Conservation (phyloP, 2,113 vertebrate species). For the Platichthys flesus region DNA sequence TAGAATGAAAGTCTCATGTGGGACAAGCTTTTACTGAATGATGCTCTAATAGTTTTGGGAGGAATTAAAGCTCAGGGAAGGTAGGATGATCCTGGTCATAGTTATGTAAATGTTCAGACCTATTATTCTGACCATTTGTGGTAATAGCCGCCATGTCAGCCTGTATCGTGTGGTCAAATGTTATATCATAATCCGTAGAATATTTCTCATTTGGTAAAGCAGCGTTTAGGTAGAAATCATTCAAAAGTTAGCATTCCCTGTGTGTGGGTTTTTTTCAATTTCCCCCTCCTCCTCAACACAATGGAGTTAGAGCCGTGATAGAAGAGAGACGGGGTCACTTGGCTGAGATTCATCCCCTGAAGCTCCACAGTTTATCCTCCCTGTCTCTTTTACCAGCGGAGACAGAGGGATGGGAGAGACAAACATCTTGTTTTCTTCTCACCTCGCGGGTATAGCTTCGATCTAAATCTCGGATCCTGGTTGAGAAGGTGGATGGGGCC, state of each 20-base stretch:
- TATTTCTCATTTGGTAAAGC: background rate
- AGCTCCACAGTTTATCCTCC: conserved; percentile 20
- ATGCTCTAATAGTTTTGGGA: background rate
- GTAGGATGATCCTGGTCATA: too few species aligned
- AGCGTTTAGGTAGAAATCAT: background rate
- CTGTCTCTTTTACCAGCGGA: conserved; percentile 27
- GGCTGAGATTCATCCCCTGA: conserved; percentile 28
- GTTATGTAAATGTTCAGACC: too few species aligned
- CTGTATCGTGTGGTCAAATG: background rate
- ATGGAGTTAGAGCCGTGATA: conserved; percentile 7
- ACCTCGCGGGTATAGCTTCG: conserved; percentile 31
- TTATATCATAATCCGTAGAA: background rate
- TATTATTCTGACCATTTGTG: background rate
- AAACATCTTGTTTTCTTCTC: conserved; percentile 57
- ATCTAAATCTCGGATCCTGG: conserved; percentile 27
- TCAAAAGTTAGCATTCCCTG: conserved; percentile 1
- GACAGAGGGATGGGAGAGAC: conserved; percentile 13
- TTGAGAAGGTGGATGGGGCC: conserved; percentile 22
- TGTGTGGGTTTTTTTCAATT: conserved; percentile 18
- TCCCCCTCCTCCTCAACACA: conserved; percentile 10
- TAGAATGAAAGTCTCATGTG: conserved; percentile 5
- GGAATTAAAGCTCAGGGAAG: too few species aligned
- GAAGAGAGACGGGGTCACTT: conserved; percentile 30
- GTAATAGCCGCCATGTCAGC: background rate
- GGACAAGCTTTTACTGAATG: background rate